These are phyloP conservation scores for Aporophyla nigra DNA, from an alignment of 2,888 invertebrate genomes.

Conservation along the genomic window DNA sequence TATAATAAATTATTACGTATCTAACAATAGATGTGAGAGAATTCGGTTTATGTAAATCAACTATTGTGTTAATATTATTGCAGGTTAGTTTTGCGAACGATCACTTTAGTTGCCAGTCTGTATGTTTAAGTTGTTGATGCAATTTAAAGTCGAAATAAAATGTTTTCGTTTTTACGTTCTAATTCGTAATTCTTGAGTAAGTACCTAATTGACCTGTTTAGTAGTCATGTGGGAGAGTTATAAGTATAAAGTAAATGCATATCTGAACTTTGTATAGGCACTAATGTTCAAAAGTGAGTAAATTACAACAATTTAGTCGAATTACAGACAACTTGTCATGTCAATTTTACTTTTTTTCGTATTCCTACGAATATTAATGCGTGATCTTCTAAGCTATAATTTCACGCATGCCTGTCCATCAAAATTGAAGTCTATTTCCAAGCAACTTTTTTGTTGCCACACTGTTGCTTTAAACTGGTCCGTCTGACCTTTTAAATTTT, in stretches of 20 bases:
- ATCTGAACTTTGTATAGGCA: background rate
- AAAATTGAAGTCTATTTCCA: background rate
- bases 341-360: slow-evolving; percentile 10
- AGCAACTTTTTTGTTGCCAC: slow-evolving; percentile 45
- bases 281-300: slow-evolving; percentile 7
- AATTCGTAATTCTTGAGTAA: background rate
- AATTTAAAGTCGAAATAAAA: background rate
- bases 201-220: background rate
- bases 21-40: slow-evolving; percentile 26
- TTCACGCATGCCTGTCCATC: background rate
- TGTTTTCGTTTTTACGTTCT: background rate
- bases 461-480: slow-evolving; percentile 42
- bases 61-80: slow-evolving; percentile 11
- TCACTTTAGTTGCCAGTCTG: slow-evolving; percentile 21
- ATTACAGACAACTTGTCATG: slow-evolving; percentile 15
- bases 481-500: slow-evolving; percentile 66
- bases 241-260: slow-evolving; percentile 1
- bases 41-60: slow-evolving; percentile 24
- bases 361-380: slow-evolving; percentile 1
- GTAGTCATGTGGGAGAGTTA: too few species aligned
- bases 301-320: background rate
- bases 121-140: background rate
- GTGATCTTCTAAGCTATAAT: slow-evolving; percentile 19
- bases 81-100: background rate
- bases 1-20: slow-evolving; percentile 33